phyloP scores from a whole-genome alignment of 2,888 invertebrate genomes.

The Cephus spinipes region DNA sequence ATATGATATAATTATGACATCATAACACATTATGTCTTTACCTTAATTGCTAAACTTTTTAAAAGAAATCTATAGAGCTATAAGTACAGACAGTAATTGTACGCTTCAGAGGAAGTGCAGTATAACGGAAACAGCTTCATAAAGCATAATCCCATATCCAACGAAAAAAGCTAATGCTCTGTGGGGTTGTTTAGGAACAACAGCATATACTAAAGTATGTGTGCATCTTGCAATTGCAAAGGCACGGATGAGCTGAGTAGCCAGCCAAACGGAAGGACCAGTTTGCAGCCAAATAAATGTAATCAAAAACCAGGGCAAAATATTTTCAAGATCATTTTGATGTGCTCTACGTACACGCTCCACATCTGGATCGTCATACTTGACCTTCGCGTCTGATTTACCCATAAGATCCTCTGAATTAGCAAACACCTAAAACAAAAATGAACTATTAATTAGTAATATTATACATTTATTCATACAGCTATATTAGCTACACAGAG shows the following conservation, averaged over 20 bases:
- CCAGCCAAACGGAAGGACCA: conserved; percentile 65
- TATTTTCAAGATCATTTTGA: conserved; percentile 72
- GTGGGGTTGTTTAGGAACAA: conserved; percentile 67
- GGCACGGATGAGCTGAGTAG: conserved; percentile 67
- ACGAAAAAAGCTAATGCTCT: conserved; percentile 65
- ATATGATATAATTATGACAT: background rate
- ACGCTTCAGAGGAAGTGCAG: conserved; percentile 12
- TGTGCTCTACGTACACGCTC: conserved; percentile 71
- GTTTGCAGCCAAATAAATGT: conserved; percentile 69
- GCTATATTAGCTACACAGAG: background rate
- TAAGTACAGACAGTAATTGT: background rate
- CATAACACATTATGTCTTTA: background rate
- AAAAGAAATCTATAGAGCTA: background rate
- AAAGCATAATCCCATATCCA: conserved; percentile 62
- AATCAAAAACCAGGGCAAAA: conserved; percentile 68
- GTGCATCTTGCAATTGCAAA: conserved; percentile 67
- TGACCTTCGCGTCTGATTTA: conserved; percentile 23
- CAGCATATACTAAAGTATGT: conserved; percentile 70
- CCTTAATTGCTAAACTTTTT: background rate
- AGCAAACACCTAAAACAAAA: conserved; percentile 43
- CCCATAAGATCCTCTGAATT: conserved; percentile 48
- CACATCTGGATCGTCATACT: conserved; percentile 65
- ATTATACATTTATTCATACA: background rate
- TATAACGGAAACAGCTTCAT: conserved; percentile 60
- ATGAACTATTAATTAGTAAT: background rate